These are phyloP conservation scores for Pseudorasbora parva DNA, from an alignment of 2,113 vertebrate genomes.

Conservation along the genomic window DNA sequence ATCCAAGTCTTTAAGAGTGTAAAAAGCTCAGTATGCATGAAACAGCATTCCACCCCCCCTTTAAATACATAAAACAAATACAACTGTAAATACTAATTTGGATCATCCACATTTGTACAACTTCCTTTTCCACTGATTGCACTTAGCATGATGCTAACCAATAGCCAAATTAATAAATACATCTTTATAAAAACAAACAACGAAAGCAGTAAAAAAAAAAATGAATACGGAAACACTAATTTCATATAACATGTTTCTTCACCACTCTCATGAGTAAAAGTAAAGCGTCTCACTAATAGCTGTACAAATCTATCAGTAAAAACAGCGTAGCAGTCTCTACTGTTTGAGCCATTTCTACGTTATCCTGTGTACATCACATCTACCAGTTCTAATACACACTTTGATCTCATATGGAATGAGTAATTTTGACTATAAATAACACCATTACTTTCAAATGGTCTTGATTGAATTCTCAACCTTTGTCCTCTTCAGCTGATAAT, in stretches of 20 bases:
- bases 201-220: not conserved
- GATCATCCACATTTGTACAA: no score
- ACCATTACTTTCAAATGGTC: conserved; percentile 22
- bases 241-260: not conserved
- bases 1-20: no score
- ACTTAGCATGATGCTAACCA: not conserved
- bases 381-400: conserved; percentile 30
- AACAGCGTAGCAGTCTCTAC: not conserved
- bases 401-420: conserved; percentile 41
- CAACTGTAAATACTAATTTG: no score
- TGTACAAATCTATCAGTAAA: not conserved
- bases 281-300: not conserved
- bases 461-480: conserved; percentile 20
- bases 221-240: not conserved
- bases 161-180: not conserved
- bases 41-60: no score
- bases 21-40: no score
- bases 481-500: conserved; percentile 19
- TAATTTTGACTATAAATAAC: conserved; percentile 19
- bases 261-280: not conserved
- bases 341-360: not conserved
- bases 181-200: not conserved
- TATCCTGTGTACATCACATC: not conserved
- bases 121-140: not conserved
- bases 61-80: no score